Evolutionary conservation across 2,888 invertebrate genomes (phyloP), one percentile per base, ranked within the genome.

Genomic region (Leptinotarsa rubiginosa): DNA sequence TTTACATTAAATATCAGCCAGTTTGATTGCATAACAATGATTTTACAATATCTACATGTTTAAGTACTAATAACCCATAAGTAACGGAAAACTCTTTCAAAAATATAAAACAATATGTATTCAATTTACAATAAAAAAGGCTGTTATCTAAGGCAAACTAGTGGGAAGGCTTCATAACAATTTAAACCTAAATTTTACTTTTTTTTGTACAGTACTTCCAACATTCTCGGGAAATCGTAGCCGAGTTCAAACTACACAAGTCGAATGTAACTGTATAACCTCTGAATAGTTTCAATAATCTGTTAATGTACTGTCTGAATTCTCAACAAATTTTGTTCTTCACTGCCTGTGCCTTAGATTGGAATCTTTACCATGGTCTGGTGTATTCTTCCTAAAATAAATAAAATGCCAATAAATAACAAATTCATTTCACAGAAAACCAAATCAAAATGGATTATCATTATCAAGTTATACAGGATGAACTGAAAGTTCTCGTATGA

Each of bases 291-390:
- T 77, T 77, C 75, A 69, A 71, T 62, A 70, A 74, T 69, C 67
- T 54, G 73, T 50, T 50, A 16, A 75, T 74, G 76, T 76, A 78
- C 76, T 75, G 76, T 73, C 76, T 75, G 67, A 64, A 68, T 70
- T 59, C 69, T 75, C 74, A 74, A 73, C 69, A 66, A 66, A 71
- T 56, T 69, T 68, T 59, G 18, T 59, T 70, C 54, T 75, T 88
- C 87, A 89, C 85, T 89, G 89, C 82, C 89, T 86, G 83, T 89
- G 89, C 85, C 89, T 87, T 78, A 89, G 83, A 80, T 88, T 89
- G 70, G 88, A 85, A 75, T 88, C 89, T 84, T 89, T 89, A 75
- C 88, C 88, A 78, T 89, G 87, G 82, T 89, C 89, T 52, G 88
- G 88, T 49, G 88, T 88, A 79, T 89, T 87, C 84, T 89, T 89